Evolutionary conservation across 1,140 invertebrate species (phyloP), one percentile per base, ranked within the genome.

Genomic region (Proales similis): DNA sequence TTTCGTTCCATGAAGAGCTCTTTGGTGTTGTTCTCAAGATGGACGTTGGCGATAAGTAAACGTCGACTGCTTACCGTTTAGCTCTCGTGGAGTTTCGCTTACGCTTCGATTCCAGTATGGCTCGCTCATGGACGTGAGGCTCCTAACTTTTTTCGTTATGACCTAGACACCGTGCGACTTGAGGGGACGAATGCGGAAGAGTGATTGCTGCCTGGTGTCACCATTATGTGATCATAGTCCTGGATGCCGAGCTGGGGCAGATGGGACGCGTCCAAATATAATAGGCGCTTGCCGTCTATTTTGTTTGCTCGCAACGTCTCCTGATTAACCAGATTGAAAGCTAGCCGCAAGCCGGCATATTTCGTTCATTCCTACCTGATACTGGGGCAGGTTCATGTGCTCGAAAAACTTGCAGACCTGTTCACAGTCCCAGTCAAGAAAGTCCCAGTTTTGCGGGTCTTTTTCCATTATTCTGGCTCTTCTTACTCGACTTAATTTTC

Each of bases 161-260:
- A 68, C 65, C 73, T 74, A 64, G 29, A 69, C 61, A 45, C 39
- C 9, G 5, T 5, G 26, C 12, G 12, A 9, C 12, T 6, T 29
- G 14, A 63, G 19, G 26, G 32, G 29, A 62, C 32, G 27, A 4
- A n/a, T 24, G 22, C 39, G n/a, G 1, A 20, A 4, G 0, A 24
- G 26, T 39, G 12, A 39, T 32, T 26, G 32, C 14, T 33, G 38
- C 32, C 30, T 19, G 17, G 3, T 38, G 9, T 66, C 67, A 74
- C 74, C 68, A 75, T 75, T 5, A 77, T 75, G 60, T 77, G 72
- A 65, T 75, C 69, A 68, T 72, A 75, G 64, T 77, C 73, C 63
- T 67, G 71, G 12, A 77, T 73, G 39, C 74, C 74, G 39, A 77
- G 70, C 47, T 69, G 70, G n/a, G 73, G 72, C 38, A 77, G 67